phyloP scores from a whole-genome alignment of 1,140 invertebrate species.

The Conus betulinus region DNA sequence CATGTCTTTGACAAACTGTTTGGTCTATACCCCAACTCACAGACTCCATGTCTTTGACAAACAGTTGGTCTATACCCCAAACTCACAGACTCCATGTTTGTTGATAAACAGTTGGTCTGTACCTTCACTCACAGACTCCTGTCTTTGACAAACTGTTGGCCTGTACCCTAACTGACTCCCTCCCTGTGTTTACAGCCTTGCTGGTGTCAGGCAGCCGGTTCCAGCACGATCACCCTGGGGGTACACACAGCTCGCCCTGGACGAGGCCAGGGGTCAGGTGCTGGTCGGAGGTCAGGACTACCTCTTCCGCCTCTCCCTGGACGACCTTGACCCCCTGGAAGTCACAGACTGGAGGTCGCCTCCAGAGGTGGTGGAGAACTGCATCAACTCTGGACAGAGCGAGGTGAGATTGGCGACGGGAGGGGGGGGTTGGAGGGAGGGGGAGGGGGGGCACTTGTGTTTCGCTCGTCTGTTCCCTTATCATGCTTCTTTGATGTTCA shows the following conservation, averaged over 20 bases:
- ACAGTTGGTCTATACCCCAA: too few species aligned
- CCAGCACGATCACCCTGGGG: conserved; percentile 47
- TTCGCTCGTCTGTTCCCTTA: not conserved
- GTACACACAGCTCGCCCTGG: conserved; percentile 60
- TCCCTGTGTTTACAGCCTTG: conserved; percentile 40
- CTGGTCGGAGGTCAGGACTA: conserved; percentile 80
- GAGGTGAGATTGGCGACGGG: not conserved
- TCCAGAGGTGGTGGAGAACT: not conserved
- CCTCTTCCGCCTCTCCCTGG: conserved; percentile 87
- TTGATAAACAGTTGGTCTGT: too few species aligned
- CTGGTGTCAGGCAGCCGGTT: conserved; percentile 43
- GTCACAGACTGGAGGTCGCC: conserved; percentile 84
- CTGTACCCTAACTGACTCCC: not conserved
- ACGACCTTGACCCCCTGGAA: conserved; percentile 83
- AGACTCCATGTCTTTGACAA: too few species aligned
- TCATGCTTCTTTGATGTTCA: not conserved
- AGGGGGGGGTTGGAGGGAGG: not conserved
- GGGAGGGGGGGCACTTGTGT: not conserved
- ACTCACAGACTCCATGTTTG: too few species aligned
- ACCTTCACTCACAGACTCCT: too few species aligned
- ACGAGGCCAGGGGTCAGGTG: conserved; percentile 53
- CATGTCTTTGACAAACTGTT: too few species aligned
- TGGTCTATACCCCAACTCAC: too few species aligned
- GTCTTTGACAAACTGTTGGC: too few species aligned
- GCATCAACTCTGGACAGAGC: not conserved